These are phyloP conservation scores for Columba livia DNA, from an alignment of 2,113 vertebrate species.

Conservation along the genomic window DNA sequence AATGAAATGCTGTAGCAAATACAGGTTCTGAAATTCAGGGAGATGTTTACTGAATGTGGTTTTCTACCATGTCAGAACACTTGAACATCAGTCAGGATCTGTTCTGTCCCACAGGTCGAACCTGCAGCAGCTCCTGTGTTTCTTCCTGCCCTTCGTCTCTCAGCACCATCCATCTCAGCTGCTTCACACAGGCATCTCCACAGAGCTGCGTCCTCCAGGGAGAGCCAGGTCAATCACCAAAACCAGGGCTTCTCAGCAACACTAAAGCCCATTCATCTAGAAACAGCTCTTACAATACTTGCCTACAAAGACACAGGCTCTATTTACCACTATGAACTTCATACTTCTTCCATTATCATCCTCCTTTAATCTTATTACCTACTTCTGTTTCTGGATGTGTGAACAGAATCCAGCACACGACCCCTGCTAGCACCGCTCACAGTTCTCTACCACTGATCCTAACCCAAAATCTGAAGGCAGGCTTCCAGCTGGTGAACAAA, in stretches of 20 bases:
- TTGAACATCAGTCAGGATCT: background rate
- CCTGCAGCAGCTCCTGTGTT: rapidly evolving
- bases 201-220: too few relatives aligned
- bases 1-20: background rate
- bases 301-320: background rate
- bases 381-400: background rate
- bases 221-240: background rate
- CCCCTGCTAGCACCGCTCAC: background rate
- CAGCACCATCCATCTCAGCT: background rate
- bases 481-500: background rate
- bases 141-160: background rate
- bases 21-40: background rate
- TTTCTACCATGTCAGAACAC: background rate
- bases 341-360: background rate
- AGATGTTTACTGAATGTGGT: background rate
- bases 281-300: background rate
- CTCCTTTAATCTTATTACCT: background rate
- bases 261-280: background rate
- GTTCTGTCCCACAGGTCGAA: background rate
- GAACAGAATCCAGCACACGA: background rate
- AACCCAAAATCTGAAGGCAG: background rate
- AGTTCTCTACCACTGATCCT: background rate
- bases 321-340: background rate
- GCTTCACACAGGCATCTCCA: background rate
- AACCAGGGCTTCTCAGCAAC: background rate